Conservation (phyloP, 2,797 vertebrate genomes). For the Phoxinus dragarum region DNA sequence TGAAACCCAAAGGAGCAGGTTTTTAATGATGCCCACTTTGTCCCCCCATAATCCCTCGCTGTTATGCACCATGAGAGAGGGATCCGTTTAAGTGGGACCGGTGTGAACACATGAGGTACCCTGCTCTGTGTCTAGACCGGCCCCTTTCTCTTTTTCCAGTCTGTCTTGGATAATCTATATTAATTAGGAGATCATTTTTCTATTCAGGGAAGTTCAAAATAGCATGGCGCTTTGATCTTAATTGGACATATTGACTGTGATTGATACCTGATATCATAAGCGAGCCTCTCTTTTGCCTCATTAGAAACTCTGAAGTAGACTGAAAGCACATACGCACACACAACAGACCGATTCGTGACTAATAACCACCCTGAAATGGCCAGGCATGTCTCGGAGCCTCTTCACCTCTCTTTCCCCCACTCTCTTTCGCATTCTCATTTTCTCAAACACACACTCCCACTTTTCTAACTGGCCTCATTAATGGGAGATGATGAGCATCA, state of each 20-base stretch:
- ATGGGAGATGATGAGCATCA: conserved; percentile 80
- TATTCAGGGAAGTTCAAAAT: conserved; percentile 76
- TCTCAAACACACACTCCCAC: conserved; percentile 57
- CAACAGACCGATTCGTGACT: conserved; percentile 41
- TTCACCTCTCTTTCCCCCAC: conserved; percentile 48
- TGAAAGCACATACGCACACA: conserved; percentile 41
- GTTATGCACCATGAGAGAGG: conserved; percentile 79
- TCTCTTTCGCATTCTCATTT: conserved; percentile 56
- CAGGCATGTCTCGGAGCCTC: conserved; percentile 52
- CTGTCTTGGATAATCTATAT: conserved; percentile 74
- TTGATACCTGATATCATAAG: conserved; percentile 83
- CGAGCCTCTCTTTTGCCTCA: conserved; percentile 79
- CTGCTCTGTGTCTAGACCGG: conserved; percentile 25
- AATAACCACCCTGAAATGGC: conserved; percentile 50
- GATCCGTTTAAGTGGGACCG: conserved; percentile 69
- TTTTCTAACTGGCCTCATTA: conserved; percentile 76
- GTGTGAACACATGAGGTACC: conserved; percentile 43
- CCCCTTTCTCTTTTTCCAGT: conserved; percentile 33
- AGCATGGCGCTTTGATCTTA: conserved; percentile 81
- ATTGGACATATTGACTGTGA: conserved; percentile 75
- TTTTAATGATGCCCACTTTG: conserved; percentile 79
- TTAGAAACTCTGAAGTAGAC: conserved; percentile 75
- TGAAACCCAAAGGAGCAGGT: conserved; percentile 81
- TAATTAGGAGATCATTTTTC: conserved; percentile 80
- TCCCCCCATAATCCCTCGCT: conserved; percentile 79